Conservation (phyloP, 2,888 invertebrate genomes). For the Trachelus stipa region DNA sequence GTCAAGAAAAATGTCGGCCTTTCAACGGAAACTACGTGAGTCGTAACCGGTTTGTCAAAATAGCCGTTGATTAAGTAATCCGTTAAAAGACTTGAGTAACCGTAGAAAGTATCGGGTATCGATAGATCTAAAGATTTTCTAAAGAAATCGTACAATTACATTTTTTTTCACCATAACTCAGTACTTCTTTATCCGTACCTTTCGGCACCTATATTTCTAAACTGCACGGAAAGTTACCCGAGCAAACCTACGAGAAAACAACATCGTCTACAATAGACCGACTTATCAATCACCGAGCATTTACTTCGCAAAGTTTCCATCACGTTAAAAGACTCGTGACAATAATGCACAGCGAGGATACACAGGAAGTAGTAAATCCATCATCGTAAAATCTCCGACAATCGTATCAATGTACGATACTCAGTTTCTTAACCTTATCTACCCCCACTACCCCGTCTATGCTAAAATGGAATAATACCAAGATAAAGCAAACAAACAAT, state of each 20-base stretch:
- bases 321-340: not conserved
- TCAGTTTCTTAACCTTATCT: not conserved
- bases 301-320: not conserved
- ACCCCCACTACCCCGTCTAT: not conserved
- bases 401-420: not conserved
- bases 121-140: not conserved
- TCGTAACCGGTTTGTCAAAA: not conserved
- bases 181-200: not conserved
- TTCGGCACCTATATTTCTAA: not conserved
- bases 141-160: not conserved
- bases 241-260: not conserved
- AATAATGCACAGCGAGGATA: not conserved
- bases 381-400: not conserved
- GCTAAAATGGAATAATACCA: not conserved
- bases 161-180: not conserved
- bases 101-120: conserved; percentile 3
- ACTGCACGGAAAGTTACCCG: not conserved
- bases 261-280: not conserved
- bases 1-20: not conserved
- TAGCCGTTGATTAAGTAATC: not conserved
- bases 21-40: not conserved
- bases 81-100: not conserved
- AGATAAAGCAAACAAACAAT: not conserved
- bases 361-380: not conserved
- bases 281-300: not conserved